Evolutionary conservation across 2,797 vertebrate species (phyloP).

Genomic region (Anas bahamensis): DNA sequence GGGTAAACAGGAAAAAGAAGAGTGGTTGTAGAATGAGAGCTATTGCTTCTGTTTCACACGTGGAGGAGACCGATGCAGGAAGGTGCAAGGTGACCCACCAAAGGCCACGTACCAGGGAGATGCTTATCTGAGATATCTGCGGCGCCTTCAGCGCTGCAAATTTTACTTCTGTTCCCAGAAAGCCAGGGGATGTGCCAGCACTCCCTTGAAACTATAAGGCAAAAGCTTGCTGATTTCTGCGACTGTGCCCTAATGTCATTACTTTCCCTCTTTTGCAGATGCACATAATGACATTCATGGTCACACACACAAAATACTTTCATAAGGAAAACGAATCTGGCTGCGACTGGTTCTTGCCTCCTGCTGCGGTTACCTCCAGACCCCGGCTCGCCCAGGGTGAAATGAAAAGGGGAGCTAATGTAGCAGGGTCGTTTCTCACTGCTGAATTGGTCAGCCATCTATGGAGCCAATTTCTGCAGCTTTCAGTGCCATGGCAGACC

Average conservation of each 20-base stretch:
- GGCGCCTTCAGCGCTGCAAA: background rate
- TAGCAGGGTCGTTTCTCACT: background rate
- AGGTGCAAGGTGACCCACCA: background rate
- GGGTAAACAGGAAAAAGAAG: background rate
- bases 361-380: background rate
- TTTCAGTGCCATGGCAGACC: constrained; percentile 34
- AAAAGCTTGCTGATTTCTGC: background rate
- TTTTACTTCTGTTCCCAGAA: background rate
- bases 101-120: background rate
- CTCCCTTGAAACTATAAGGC: background rate
- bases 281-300: constrained; percentile 11
- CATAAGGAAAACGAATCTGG: constrained; percentile 57
- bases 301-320: constrained; percentile 34
- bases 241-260: background rate
- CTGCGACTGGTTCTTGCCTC: constrained; percentile 21
- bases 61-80: background rate
- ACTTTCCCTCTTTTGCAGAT: background rate
- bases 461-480: constrained; percentile 34
- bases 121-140: background rate
- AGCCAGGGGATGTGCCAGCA: background rate
- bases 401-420: constrained; percentile 27
- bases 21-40: background rate
- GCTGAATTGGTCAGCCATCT: constrained; percentile 46
- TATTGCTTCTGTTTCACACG: background rate
- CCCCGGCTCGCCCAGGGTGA: constrained; percentile 3